These are phyloP conservation scores for Fulica atra DNA, from an alignment of 2,113 vertebrate species.

Conservation along the genomic window DNA sequence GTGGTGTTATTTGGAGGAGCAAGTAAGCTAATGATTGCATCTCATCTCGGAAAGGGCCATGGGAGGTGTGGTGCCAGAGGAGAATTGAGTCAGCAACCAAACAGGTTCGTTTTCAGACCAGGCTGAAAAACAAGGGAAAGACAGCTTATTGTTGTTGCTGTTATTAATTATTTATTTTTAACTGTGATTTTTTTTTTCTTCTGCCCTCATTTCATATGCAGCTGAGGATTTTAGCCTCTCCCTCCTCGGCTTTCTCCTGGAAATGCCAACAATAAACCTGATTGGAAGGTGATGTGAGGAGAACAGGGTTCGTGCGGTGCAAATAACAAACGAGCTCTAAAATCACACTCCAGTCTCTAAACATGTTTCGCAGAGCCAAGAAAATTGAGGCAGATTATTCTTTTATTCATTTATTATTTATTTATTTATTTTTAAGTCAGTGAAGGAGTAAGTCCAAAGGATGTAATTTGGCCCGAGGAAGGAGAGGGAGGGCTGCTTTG, in stretches of 20 bases:
- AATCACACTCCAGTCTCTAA: conserved; percentile 79
- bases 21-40: conserved; percentile 17
- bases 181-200: not conserved
- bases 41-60: not conserved
- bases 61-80: conserved; percentile 1
- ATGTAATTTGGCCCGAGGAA: conserved; percentile 72
- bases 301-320: conserved; percentile 44
- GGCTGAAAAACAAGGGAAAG: conserved; percentile 55
- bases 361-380: conserved; percentile 72
- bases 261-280: conserved; percentile 64
- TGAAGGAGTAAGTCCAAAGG: conserved; percentile 65
- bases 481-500: conserved; percentile 63
- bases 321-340: conserved; percentile 75
- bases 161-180: not conserved
- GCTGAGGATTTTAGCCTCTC: conserved; percentile 41
- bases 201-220: not conserved
- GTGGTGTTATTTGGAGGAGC: conserved; percentile 10
- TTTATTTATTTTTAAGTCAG: not conserved
- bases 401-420: too few species aligned
- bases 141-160: not conserved
- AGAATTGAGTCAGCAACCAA: conserved; percentile 55
- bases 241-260: not conserved
- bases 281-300: conserved; percentile 72
- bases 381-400: conserved; percentile 74
- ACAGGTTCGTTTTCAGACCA: conserved; percentile 48